Conservation (phyloP, 2,888 invertebrate genomes). For the Corbicula japonica region DNA sequence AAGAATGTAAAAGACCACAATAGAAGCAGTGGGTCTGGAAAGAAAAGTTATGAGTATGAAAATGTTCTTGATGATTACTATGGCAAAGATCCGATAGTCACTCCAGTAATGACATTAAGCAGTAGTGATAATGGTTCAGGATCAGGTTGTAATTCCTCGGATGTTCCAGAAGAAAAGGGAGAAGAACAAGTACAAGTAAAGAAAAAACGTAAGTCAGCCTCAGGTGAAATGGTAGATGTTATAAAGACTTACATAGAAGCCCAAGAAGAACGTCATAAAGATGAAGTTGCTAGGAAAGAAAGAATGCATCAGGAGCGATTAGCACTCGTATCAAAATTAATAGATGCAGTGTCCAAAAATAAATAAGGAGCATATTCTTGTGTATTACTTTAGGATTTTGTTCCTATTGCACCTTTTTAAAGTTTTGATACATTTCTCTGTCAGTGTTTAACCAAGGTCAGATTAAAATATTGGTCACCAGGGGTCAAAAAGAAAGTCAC, state of each 20-base stretch:
- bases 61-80: constrained; percentile 19
- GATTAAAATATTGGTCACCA: too few relatives aligned
- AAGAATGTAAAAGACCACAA: constrained; percentile 26
- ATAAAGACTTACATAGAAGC: constrained; percentile 22
- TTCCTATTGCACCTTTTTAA: too few relatives aligned
- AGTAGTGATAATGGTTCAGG: constrained; percentile 17
- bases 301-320: constrained; percentile 1
- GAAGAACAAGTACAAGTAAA: constrained; percentile 20
- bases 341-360: constrained; percentile 1
- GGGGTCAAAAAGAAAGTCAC: too few relatives aligned
- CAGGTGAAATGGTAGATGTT: constrained; percentile 22
- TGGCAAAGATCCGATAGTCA: constrained; percentile 15
- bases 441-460: too few relatives aligned
- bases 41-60: constrained; percentile 27
- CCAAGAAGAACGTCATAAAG: constrained; percentile 26
- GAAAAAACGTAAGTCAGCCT: constrained; percentile 26
- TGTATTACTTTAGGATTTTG: constrained; percentile 1
- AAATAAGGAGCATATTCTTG: neutral
- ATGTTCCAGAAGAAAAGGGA: constrained; percentile 26
- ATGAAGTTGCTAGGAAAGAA: constrained; percentile 19
- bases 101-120: constrained; percentile 27
- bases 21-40: constrained; percentile 6
- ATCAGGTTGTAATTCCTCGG: constrained; percentile 16
- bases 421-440: too few relatives aligned
- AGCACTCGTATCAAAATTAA: neutral